Base-by-base conservation (phyloP, 2,113 vertebrate species). In the Nothobranchius kuhntae region DNA sequence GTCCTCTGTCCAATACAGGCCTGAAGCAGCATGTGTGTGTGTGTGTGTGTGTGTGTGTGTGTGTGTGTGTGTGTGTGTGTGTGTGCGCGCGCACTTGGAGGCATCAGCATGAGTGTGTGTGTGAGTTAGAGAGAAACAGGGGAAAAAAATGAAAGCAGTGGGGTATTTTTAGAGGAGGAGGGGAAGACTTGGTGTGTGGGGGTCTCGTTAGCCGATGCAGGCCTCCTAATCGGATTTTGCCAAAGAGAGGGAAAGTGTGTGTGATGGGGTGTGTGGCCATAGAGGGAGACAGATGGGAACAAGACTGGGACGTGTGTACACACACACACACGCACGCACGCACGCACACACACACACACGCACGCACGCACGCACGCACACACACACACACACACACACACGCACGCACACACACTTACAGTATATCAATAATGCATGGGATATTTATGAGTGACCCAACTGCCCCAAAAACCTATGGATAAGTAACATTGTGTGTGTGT, bases 161-260 rank as follows among this genome's bases (percentile, higher is more conserved):
- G 53, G 74, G 53, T 78, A 21, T 48, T 38, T 17, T 57, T 61
- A 55, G 55, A 6, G 5, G 1, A 14, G 6, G 4, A 6, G 15
- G 47, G 47, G 47, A 15, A 9, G 48, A 7, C 35, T n/a, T 15
- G 71, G 78, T 86, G 58, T 87, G 80, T 70, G 89, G 87, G 81
- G 87, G 85, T 87, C 90, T 90, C 77, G 67, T 91, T 91, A 89
- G 84, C 77, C 75, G 80, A 84, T 63, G 80, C 81, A 68, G 81
- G 71, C 81, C 64, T 73, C 84, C 81, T 92, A 93, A 93, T 94
- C 86, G 83, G 87, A 93, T 92, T 93, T 93, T 80, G 75, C 71
- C 68, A 84, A 85, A 89, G 62, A 85, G 83, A 81, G 78, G 73
- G 79, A 85, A 88, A 90, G 80, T 87, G 89, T 83, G 85, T 84